Conservation (phyloP, 2,888 invertebrate species). For the Trichacis sp. region DNA sequence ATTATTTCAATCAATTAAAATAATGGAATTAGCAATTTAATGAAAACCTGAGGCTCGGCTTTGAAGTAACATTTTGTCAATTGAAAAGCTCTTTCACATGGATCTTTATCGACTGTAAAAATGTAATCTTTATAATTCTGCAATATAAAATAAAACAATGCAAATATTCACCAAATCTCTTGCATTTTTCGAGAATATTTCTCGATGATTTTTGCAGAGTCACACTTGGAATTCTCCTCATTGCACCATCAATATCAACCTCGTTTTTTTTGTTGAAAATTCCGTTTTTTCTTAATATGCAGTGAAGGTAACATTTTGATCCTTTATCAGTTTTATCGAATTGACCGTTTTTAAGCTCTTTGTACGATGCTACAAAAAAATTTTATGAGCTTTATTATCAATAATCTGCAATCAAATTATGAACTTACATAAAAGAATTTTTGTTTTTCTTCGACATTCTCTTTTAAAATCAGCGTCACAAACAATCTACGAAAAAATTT, state of each 20-base stretch:
- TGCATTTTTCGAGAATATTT: constrained; percentile 51
- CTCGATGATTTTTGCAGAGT: constrained; percentile 48
- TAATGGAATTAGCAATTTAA: no score
- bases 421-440: constrained; percentile 57
- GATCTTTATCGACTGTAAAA: constrained; percentile 47
- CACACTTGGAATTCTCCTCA: constrained; percentile 51
- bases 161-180: constrained; percentile 51
- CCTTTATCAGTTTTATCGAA: constrained; percentile 51
- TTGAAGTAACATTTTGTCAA: constrained; percentile 56
- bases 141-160: background rate
- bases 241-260: constrained; percentile 51
- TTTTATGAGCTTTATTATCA: background rate
- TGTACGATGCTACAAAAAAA: constrained; percentile 48
- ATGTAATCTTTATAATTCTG: constrained; percentile 5
- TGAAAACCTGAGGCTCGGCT: constrained; percentile 52
- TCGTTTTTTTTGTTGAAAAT: constrained; percentile 50
- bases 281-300: constrained; percentile 56
- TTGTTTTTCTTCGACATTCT: constrained; percentile 54
- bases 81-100: constrained; percentile 58
- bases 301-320: constrained; percentile 60
- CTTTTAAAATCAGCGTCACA: constrained; percentile 50
- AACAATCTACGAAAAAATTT: constrained; percentile 29
- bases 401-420: background rate
- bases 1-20: background rate
- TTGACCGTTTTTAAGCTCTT: constrained; percentile 51